Evolutionary conservation across 2,888 invertebrate genomes (phyloP), one percentile per base, ranked within the genome.

Genomic region (Conops quadrifasciatus): DNA sequence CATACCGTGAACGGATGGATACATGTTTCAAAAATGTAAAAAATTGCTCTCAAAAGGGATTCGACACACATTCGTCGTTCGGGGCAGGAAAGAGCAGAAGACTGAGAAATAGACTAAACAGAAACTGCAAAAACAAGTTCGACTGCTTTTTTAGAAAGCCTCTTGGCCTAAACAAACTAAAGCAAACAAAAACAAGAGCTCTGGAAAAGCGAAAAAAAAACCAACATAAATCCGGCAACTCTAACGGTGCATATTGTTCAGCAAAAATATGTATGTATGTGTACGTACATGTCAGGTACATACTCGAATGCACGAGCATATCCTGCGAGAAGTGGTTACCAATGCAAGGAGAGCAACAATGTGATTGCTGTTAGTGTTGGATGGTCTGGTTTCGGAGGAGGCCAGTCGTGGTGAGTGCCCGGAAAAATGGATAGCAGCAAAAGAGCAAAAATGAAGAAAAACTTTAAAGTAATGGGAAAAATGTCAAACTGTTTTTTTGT

Each of bases 221-320:
- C 11, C n/a, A 43, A 62, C 45, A 63, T 26, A 45, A 45, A 63
- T 63, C 45, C 47, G 63, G 63, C 63, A 63, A 63, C 26, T 36
- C 36, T 9, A 63, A n/a, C 24, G 62, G 26, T 21, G 26, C 19
- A 1, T 36, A 36, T 36, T 36, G 36, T 36, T 36, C 4, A 36
- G 5, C 9, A 36, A 36, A 36, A 36, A 36, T 9, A 9, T 36
- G 9, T 36, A 36, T 36, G 9, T 36, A 36, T 9, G 36, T 9
- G 36, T 36, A 36, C 9, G 36, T 36, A 36, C 9, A 9, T 36
- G 36, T 36, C 5, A 4, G 4, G 3, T 49, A 49, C 24, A 28
- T 24, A 24, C 47, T 47, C 16, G 45, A 47, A 63, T 36, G 36
- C 9, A 36, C 9, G n/a, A n/a, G 5, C 36, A 26, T 63, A 26